Percentiles rank a stretch among this genome's conserved stretches.
Evolutionary conservation across 2,797 vertebrate genomes (phyloP).

Genomic region (Tolypeutes matacus): DNA sequence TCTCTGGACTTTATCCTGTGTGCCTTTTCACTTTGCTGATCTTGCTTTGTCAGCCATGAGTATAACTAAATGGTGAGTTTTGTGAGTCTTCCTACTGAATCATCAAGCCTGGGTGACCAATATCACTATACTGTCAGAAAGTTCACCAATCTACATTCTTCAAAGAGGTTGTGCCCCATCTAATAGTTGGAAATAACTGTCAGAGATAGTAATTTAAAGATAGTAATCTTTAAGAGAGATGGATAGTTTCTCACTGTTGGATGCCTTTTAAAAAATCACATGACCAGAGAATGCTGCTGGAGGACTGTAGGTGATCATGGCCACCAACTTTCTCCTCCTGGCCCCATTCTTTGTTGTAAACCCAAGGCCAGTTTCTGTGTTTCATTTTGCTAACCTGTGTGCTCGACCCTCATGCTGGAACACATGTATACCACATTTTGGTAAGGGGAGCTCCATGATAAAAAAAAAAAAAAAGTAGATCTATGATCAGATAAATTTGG

Average conservation of each 20-base stretch:
- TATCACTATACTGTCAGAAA: neutral
- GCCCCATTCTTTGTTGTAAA: neutral
- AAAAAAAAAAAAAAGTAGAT: neutral
- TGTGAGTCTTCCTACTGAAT: neutral
- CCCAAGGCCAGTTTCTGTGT: neutral
- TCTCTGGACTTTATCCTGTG: neutral
- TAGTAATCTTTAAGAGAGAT: neutral
- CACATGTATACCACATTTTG: neutral
- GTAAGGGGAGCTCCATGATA: conserved; percentile 13
- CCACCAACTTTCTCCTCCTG: neutral
- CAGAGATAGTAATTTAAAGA: neutral
- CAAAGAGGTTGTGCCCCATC: neutral
- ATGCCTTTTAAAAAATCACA: neutral
- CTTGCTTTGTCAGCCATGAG: neutral
- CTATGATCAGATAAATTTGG: neutral
- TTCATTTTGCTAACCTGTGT: neutral
- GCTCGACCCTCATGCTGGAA: neutral
- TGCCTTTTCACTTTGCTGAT: neutral
- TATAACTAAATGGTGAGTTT: neutral
- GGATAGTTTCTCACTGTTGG: neutral
- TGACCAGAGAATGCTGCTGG: neutral
- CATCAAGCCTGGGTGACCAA: neutral
- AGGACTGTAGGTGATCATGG: neutral
- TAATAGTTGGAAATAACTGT: neutral
- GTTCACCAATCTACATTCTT: neutral